phyloP scores from a whole-genome alignment of 2,888 invertebrate species.

The Ferrisia virgata region DNA sequence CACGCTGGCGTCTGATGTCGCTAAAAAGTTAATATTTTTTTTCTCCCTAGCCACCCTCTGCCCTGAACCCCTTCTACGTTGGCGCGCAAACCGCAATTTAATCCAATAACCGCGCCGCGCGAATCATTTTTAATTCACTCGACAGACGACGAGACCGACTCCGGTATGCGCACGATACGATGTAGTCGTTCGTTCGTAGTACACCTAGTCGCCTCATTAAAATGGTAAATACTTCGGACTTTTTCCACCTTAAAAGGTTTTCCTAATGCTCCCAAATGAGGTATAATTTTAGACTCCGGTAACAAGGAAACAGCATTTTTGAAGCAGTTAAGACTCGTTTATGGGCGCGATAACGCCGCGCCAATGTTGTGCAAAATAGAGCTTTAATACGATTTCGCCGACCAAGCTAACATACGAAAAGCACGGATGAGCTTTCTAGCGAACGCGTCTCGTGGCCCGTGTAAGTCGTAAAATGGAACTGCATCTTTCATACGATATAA shows the following conservation, averaged over 20 bases:
- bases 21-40: neutral
- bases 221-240: neutral
- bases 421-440: neutral
- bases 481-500: neutral
- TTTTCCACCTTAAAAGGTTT: neutral
- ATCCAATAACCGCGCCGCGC: neutral
- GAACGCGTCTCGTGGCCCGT: neutral
- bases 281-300: neutral
- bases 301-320: slow-evolving; percentile 26
- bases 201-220: neutral
- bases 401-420: neutral
- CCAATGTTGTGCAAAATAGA: neutral
- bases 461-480: neutral
- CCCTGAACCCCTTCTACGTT: neutral
- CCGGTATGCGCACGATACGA: no score
- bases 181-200: no score
- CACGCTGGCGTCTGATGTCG: neutral
- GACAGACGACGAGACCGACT: no score
- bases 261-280: slow-evolving; percentile 4
- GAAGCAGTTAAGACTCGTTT: slow-evolving; percentile 15
- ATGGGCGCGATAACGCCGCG: neutral
- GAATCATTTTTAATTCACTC: slow-evolving; percentile 10
- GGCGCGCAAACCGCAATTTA: neutral
- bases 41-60: neutral
- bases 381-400: neutral